These are phyloP conservation scores for Tachysurus vachellii DNA, from an alignment of 2,113 vertebrate genomes.

Conservation along the genomic window DNA sequence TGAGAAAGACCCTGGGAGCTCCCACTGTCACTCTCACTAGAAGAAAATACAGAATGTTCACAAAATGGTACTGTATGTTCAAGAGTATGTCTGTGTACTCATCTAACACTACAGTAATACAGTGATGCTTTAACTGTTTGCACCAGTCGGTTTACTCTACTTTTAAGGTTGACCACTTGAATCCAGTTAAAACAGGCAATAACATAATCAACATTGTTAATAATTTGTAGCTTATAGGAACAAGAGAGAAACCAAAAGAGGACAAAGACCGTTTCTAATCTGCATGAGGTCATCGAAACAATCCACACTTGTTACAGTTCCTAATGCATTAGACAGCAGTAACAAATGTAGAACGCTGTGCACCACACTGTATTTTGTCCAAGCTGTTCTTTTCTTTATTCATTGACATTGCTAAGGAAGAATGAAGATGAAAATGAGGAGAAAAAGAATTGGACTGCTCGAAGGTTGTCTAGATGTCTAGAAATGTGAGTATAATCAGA, in stretches of 20 bases:
- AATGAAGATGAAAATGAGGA: background rate
- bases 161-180: background rate
- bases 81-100: background rate
- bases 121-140: background rate
- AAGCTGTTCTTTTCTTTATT: background rate
- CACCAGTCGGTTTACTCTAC: background rate
- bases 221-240: background rate
- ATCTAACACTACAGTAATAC: background rate
- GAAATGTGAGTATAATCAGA: background rate
- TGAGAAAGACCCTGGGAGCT: slow-evolving; percentile 97
- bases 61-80: background rate
- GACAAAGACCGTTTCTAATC: background rate
- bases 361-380: background rate
- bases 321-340: background rate
- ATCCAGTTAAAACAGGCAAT: background rate
- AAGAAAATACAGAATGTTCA: slow-evolving; percentile 46
- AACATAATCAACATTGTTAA: background rate
- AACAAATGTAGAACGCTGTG: background rate
- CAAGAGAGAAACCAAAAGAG: background rate
- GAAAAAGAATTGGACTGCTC: background rate
- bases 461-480: background rate
- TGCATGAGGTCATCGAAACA: background rate
- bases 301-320: background rate
- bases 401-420: background rate
- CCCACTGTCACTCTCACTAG: slow-evolving; percentile 92